Conservation (phyloP, 1,140 invertebrate genomes). For the Lasioglossum albipes region DNA sequence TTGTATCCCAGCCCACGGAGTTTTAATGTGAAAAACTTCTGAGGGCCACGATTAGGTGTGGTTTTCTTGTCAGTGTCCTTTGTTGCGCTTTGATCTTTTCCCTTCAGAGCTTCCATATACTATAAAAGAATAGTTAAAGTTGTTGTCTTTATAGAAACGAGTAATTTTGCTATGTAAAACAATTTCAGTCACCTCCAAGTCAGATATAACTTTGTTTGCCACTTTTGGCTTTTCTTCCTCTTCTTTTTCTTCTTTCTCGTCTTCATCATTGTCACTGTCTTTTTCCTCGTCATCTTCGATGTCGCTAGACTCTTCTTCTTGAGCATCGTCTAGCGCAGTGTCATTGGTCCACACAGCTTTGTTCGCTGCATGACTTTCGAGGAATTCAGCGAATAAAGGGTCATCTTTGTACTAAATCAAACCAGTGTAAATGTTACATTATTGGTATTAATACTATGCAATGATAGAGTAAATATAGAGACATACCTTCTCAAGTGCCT, state of each 20-base stretch:
- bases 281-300: constrained; percentile 48
- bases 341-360: constrained; percentile 88
- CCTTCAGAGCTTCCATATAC: constrained; percentile 83
- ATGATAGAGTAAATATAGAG: background rate
- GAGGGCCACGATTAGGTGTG: constrained; percentile 71
- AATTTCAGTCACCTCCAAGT: constrained; percentile 82
- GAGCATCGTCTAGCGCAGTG: constrained; percentile 69
- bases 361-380: constrained; percentile 86
- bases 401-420: constrained; percentile 89
- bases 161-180: background rate
- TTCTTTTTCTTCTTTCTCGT: constrained; percentile 68
- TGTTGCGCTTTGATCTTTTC: constrained; percentile 51
- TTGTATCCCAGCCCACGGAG: constrained; percentile 85
- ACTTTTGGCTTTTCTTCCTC: constrained; percentile 78
- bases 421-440: constrained; percentile 42
- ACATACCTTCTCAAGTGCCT: constrained; percentile 84
- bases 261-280: constrained; percentile 69
- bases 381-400: constrained; percentile 93
- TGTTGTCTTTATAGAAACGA: background rate
- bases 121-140: constrained; percentile 63
- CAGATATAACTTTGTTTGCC: constrained; percentile 85
- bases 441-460: constrained; percentile 21
- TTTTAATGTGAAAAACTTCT: constrained; percentile 84
- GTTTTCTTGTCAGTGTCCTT: constrained; percentile 60
- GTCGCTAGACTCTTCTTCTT: constrained; percentile 33